Base-by-base conservation (phyloP, 1,140 invertebrate species). In the Probaryconus sp. region DNA sequence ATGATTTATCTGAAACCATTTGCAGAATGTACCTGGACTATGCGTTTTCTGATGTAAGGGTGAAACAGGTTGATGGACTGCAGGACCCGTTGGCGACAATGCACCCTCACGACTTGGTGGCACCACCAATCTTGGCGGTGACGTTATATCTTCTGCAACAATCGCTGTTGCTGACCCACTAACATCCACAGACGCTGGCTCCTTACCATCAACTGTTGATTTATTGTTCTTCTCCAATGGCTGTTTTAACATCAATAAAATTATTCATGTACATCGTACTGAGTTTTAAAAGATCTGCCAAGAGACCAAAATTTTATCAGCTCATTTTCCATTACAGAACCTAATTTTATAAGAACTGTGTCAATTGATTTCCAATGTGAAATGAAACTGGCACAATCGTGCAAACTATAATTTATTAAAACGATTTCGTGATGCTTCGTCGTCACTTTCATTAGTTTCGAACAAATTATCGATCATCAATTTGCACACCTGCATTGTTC, bases 221-320 rank as follows among this genome's bases (percentile, higher is more conserved):
- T 87, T 76, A 48, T 90, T 89, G 45, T 90, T 90, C 47, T 89
- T 89, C 20, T 86, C 82, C 53, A 89, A 47, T 26, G 85, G 85
- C 88, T 89, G 48, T 20, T 69, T 35, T 31, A 13, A 48, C 21
- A 43, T 3, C 11, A 26, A 43, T 55, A 1, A 3, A 50, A 37
- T 26, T 40, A n/a, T n/a, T n/a, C n/a, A n/a, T n/a, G n/a, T n/a
- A n/a, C n/a, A n/a, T n/a, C n/a, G n/a, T n/a, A n/a, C n/a, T n/a
- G n/a, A n/a, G n/a, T n/a, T n/a, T n/a, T n/a, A n/a, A n/a, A n/a
- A n/a, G n/a, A n/a, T n/a, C n/a, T n/a, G n/a, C n/a, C n/a, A n/a
- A n/a, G n/a, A n/a, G n/a, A n/a, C n/a, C n/a, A n/a, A n/a, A 43
- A 18, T 43, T 10, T 51, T 55, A 40, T 37, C n/a, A n/a, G n/a